Conservation (phyloP, 2,888 invertebrate species). For the Eupsilia transversa region DNA sequence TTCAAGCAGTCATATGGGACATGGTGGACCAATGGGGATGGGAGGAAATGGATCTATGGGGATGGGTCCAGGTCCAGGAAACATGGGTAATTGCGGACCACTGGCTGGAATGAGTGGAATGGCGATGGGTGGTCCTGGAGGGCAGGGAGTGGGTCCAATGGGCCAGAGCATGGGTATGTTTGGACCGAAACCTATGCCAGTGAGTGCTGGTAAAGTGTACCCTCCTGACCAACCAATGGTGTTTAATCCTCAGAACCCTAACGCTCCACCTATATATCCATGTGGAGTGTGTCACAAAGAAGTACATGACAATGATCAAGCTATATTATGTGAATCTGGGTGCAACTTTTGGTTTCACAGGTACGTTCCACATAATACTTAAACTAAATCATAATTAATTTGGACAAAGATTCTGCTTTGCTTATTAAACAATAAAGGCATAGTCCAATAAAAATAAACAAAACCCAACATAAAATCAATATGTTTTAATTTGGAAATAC, state of each 20-base stretch:
- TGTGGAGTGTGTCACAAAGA: conserved; percentile 99
- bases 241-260: conserved; percentile 99
- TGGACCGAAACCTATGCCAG: conserved; percentile 97
- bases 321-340: conserved; percentile 98
- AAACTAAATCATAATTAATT: neutral
- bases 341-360: conserved; percentile 99
- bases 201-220: conserved; percentile 97
- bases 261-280: conserved; percentile 99
- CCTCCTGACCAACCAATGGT: conserved; percentile 99
- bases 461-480: neutral
- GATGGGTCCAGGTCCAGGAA: conserved; percentile 88
- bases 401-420: neutral
- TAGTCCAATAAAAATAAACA: neutral
- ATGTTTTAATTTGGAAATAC: neutral
- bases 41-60: conserved; percentile 87
- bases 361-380: conserved; percentile 81
- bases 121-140: conserved; percentile 89
- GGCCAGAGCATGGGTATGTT: conserved; percentile 91
- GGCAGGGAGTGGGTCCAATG: conserved; percentile 90
- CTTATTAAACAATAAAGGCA: neutral
- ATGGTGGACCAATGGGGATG: conserved; percentile 89
- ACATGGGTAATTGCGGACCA: conserved; percentile 88
- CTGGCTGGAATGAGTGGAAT: conserved; percentile 89
- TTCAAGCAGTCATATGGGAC: conserved; percentile 88
- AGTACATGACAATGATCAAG: conserved; percentile 99